These are phyloP conservation scores for Falco punctatus DNA, from an alignment of 2,113 vertebrate species.

Conservation along the genomic window DNA sequence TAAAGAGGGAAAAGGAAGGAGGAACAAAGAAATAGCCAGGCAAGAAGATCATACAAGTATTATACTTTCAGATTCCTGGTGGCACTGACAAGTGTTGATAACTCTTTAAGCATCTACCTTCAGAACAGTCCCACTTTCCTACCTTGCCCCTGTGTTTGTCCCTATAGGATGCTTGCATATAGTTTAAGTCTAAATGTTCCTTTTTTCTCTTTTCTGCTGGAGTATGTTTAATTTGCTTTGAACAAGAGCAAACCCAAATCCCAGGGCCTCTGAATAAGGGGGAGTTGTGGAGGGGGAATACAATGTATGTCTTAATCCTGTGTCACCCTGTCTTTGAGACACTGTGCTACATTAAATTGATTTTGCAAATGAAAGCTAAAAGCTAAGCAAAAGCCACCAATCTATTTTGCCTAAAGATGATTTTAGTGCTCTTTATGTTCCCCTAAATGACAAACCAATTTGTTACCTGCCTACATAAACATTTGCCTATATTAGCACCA, in stretches of 20 bases:
- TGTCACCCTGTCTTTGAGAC: constrained; percentile 75
- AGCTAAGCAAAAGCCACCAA: constrained; percentile 79
- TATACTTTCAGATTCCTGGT: neutral
- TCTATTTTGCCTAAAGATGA: constrained; percentile 81
- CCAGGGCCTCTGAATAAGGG: constrained; percentile 8
- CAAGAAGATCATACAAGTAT: neutral
- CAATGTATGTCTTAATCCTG: constrained; percentile 51
- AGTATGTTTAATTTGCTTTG: constrained; percentile 64
- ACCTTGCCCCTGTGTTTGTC: neutral
- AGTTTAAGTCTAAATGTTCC: neutral
- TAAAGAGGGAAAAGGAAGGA: neutral
- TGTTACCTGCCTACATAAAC: constrained; percentile 83
- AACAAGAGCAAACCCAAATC: constrained; percentile 40
- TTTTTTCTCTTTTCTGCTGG: constrained; percentile 7
- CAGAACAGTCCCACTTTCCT: neutral
- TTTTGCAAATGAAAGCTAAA: constrained; percentile 82
- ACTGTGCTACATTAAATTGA: constrained; percentile 74
- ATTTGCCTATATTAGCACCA: constrained; percentile 80
- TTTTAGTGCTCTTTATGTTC: constrained; percentile 79
- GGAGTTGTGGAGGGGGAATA: constrained; percentile 5
- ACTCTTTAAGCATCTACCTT: neutral
- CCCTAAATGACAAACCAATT: constrained; percentile 84
- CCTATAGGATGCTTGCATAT: neutral
- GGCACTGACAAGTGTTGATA: neutral
- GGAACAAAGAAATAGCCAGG: neutral